phyloP scores from a whole-genome alignment of 2,113 vertebrate genomes.

The Azemiops feae region DNA sequence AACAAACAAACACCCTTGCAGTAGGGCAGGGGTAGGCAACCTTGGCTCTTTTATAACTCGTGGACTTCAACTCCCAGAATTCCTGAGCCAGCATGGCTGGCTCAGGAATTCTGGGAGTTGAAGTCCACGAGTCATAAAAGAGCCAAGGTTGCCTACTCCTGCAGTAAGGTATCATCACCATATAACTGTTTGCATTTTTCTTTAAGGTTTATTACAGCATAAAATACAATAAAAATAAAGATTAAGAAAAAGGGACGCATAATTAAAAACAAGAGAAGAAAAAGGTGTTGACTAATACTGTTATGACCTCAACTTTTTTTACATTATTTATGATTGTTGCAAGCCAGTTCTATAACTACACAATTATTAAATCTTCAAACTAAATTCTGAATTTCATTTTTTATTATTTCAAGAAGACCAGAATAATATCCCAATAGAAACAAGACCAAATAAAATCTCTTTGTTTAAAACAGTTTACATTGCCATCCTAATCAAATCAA shows the following conservation, averaged over 20 bases:
- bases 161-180: background rate
- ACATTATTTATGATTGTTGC: background rate
- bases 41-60: too few species aligned
- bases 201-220: background rate
- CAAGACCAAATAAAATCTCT: background rate
- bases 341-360: background rate
- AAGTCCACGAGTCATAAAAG: too few species aligned
- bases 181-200: background rate
- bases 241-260: background rate
- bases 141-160: too few species aligned
- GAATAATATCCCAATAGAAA: too few species aligned
- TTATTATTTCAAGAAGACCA: background rate
- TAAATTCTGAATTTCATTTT: background rate
- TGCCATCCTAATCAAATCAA: background rate
- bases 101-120: too few species aligned
- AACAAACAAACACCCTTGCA: background rate
- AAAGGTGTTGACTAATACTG: background rate
- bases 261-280: background rate
- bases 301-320: background rate
- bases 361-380: background rate
- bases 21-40: too few species aligned
- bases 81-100: too few species aligned
- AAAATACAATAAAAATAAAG: background rate
- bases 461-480: background rate
- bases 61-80: too few species aligned